Base-by-base conservation (phyloP, 2,888 invertebrate species). In the Ypsolopha sequella region DNA sequence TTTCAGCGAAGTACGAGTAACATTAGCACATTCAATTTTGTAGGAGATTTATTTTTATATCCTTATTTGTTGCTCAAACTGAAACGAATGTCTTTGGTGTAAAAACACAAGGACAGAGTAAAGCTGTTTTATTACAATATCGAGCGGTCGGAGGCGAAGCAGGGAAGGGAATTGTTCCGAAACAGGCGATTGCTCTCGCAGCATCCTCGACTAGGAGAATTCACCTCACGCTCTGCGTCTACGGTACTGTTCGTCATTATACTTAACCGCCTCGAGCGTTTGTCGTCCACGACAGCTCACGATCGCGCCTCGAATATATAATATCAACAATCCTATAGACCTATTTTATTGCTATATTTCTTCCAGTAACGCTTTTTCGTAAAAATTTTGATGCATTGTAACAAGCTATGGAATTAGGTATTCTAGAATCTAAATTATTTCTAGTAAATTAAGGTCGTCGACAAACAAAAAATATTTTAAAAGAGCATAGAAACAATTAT, bases 231-330 rank as follows among this genome's bases (percentile, higher is more conserved):
- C 48, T 41, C 36, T 48, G 38, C 36, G 43, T 35, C 34, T 33
- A 35, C 48, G 44, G 10, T 38, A n/a, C 52, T 41, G 48, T 41
- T 41, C 52, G 52, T 52, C 52, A 52, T 52, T 52, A 52, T 48
- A 43, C 41, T 9, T 43, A 48, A 43, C 43, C 48, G 48, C 48
- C 52, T 13, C 48, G 36, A 50, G 50, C 50, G 45, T 44, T 50
- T 48, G 45, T 52, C 52, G 52, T 46, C 49, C 41, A 34, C 39
- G 49, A 50, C 52, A 33, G n/a, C 51, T 39, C n/a, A 46, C 44
- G 50, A 43, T 50, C 50, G 50, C 49, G 50, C 38, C 36, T 33
- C 36, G 52, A 48, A 52, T 48, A 43, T 48, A 11, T 48, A 41
- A 52, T 48, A 45, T 45, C 45, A 45, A 45, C 45, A 45, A 45